Evolutionary conservation across 2,888 invertebrate species (phyloP).

Genomic region (Crocallis elinguaria): DNA sequence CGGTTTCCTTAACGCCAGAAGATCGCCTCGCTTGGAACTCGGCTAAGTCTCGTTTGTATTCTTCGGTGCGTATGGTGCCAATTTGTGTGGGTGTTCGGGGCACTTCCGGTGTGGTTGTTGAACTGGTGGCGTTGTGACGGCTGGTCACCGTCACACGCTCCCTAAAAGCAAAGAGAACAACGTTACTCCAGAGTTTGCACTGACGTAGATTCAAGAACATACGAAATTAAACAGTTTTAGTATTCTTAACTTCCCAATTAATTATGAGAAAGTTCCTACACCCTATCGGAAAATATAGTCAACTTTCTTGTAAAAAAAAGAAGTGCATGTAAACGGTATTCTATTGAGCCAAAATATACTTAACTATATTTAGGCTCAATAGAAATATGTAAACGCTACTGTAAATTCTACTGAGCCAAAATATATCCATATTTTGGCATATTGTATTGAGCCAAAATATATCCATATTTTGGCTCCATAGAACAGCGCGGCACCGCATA

Average conservation of each 20-base stretch:
- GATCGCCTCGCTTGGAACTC: slow-evolving; percentile 80
- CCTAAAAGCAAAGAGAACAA: slow-evolving; percentile 46
- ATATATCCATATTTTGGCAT: too few relatives aligned
- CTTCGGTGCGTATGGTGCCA: slow-evolving; percentile 77
- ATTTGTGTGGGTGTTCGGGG: slow-evolving; percentile 44
- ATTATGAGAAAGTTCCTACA: neutral
- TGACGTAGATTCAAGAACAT: neutral
- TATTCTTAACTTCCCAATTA: too few relatives aligned
- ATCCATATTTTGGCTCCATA: too few relatives aligned
- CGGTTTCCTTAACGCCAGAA: slow-evolving; percentile 54
- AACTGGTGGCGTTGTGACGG: slow-evolving; percentile 55
- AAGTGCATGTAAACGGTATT: neutral
- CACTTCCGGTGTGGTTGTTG: slow-evolving; percentile 46
- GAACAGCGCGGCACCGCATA: too few relatives aligned
- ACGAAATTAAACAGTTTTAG: too few relatives aligned
- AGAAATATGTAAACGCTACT: too few relatives aligned
- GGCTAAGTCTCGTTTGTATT: slow-evolving; percentile 77
- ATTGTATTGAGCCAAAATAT: too few relatives aligned
- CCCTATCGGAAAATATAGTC: neutral
- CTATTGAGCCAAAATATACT: slow-evolving; percentile 2
- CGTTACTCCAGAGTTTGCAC: neutral
- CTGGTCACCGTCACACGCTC: slow-evolving; percentile 77
- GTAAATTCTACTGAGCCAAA: too few relatives aligned
- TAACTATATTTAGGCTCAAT: too few relatives aligned
- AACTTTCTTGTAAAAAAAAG: slow-evolving; percentile 3